phyloP scores from a whole-genome alignment of 2,888 invertebrate species.

The Campoletis raptor region DNA sequence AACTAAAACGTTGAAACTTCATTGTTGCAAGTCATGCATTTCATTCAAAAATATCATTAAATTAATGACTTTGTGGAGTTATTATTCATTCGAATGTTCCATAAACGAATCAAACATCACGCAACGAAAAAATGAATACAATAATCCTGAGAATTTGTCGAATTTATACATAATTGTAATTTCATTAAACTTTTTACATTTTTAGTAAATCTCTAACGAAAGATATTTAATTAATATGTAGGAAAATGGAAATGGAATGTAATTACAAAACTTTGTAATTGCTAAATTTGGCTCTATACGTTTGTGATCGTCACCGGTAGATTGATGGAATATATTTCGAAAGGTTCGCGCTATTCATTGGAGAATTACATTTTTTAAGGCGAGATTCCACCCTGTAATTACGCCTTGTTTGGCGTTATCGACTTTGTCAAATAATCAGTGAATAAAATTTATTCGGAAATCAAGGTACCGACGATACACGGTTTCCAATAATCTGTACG shows the following conservation, averaged over 20 bases:
- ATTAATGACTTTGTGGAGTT: not conserved
- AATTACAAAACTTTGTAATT: not conserved
- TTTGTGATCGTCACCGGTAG: not conserved
- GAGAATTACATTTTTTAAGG: not conserved
- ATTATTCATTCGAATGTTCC: not conserved
- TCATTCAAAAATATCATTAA: not conserved
- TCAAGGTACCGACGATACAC: not conserved
- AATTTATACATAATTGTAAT: no score
- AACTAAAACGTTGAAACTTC: not conserved
- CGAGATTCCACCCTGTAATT: not conserved
- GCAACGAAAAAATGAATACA: not conserved
- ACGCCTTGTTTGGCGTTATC: not conserved
- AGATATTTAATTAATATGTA: not conserved
- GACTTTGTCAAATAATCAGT: not conserved
- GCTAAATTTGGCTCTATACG: not conserved
- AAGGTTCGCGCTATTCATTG: no score
- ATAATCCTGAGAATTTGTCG: not conserved
- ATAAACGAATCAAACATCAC: no score
- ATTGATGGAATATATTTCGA: not conserved
- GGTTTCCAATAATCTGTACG: not conserved
- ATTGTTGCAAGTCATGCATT: not conserved
- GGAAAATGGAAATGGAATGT: not conserved
- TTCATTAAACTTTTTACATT: no score
- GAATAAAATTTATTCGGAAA: not conserved
- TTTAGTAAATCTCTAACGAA: no score